Evolutionary conservation across 2,888 invertebrate genomes (phyloP), one percentile per base, ranked within the genome.

Genomic region (Papilio gigon): DNA sequence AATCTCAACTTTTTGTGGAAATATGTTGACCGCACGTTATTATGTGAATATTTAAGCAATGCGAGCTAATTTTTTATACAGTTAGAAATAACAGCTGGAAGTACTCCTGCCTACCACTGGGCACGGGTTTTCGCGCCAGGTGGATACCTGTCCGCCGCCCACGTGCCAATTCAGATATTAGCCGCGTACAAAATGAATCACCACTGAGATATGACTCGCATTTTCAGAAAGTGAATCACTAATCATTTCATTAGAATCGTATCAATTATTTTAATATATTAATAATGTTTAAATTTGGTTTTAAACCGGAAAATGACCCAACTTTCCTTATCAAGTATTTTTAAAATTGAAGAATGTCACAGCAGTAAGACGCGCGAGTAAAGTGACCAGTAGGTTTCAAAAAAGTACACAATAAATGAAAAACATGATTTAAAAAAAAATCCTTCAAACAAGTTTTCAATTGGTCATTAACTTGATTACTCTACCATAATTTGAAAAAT

Each of bases 51-150:
- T 8, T 20, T 17, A 20, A 47, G 40, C 20, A 56, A 71, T 78
- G 77, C 77, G 70, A 74, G 75, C 70, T 77, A 76, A 78, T 78
- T 78, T 80, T 84, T 80, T 82, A 84, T 84, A 81, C 81, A 80
- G 77, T 79, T 77, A 77, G 79, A 81, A 81, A 81, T 75, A 68
- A 59, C 82, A 84, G 79, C 76, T 75, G 77, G 80, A 84, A 85
- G 85, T 81, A 80, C 84, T 81, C 85, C 84, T 80, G 84, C 84
- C 80, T 82, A 78, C 78, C n/a, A n/a, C n/a, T n/a, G n/a, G n/a
- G n/a, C n/a, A n/a, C n/a, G n/a, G n/a, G n/a, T n/a, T n/a, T n/a
- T n/a, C n/a, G n/a, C n/a, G n/a, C n/a, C 17, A 42, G 42, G n/a
- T 42, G 75, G 76, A 78, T 83, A 87, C 84, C 85, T 82, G 83